These are phyloP conservation scores for Pomatorhinus ruficollis DNA, from an alignment of 2,113 vertebrate species.

Conservation along the genomic window DNA sequence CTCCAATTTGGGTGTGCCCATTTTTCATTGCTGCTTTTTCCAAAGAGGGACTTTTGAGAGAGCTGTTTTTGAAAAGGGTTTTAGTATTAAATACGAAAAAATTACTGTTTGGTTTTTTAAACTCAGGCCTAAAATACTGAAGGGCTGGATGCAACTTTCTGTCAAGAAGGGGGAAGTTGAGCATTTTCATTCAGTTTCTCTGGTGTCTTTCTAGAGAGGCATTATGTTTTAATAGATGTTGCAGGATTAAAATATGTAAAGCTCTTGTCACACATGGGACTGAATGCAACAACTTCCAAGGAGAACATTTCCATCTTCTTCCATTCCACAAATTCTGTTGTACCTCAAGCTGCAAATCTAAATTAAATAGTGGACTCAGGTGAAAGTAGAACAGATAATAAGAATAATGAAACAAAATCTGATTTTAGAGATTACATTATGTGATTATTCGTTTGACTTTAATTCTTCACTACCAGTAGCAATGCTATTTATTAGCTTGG, in stretches of 20 bases:
- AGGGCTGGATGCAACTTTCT: neutral
- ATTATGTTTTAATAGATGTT: neutral
- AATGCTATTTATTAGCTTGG: neutral
- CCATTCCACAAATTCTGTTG: neutral
- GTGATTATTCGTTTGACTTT: neutral
- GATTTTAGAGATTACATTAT: neutral
- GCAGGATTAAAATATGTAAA: neutral
- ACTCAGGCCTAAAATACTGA: neutral
- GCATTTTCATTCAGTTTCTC: neutral
- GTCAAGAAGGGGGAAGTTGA: neutral
- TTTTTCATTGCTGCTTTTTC: neutral
- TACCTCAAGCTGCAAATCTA: neutral
- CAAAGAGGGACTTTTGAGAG: neutral
- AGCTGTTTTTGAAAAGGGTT: neutral
- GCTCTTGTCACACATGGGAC: neutral
- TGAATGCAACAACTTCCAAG: neutral
- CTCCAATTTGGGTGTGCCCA: neutral
- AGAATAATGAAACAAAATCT: neutral
- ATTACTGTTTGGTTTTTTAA: rapidly evolving
- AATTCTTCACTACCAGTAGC: neutral
- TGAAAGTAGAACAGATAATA: neutral
- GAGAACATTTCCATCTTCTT: neutral
- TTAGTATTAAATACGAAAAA: neutral
- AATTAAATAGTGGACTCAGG: neutral
- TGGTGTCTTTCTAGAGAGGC: neutral